Percentiles rank a stretch among this genome's conserved stretches.
These are phyloP conservation scores for Idaea biselata DNA, from an alignment of 2,888 invertebrate species.

Conservation along the genomic window DNA sequence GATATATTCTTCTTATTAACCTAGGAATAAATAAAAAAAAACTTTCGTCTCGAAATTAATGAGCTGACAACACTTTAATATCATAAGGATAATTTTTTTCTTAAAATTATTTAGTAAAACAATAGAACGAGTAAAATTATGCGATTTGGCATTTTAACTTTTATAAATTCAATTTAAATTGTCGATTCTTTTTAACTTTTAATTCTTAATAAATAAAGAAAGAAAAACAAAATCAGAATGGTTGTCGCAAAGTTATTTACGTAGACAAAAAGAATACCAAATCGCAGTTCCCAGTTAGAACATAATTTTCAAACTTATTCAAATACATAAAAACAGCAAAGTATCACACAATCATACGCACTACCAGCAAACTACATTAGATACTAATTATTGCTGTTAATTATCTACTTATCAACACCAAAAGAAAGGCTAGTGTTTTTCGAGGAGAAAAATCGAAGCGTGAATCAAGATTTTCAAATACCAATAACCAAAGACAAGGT, in stretches of 20 bases:
- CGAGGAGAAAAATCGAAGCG: slow-evolving; percentile 33
- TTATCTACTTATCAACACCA: slow-evolving; percentile 64
- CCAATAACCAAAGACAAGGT: background rate
- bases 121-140: background rate
- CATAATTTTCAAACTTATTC: slow-evolving; percentile 21
- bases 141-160: background rate
- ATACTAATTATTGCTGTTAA: slow-evolving; percentile 78
- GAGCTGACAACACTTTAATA: slow-evolving; percentile 69
- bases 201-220: too few relatives aligned
- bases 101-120: background rate
- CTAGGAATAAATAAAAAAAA: slow-evolving; percentile 64
- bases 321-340: slow-evolving; percentile 56
- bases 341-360: slow-evolving; percentile 74
- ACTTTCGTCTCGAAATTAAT: slow-evolving; percentile 43
- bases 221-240: too few relatives aligned
- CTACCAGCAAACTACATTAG: slow-evolving; percentile 76
- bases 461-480: background rate
- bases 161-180: background rate
- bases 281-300: too few relatives aligned
- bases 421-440: slow-evolving; percentile 69
- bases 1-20: slow-evolving; percentile 61
- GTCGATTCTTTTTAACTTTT: too few relatives aligned
- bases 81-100: slow-evolving; percentile 55
- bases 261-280: too few relatives aligned
- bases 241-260: too few relatives aligned